Evolutionary conservation across 1,140 invertebrate genomes (phyloP).

Genomic region (Zophobas morio): DNA sequence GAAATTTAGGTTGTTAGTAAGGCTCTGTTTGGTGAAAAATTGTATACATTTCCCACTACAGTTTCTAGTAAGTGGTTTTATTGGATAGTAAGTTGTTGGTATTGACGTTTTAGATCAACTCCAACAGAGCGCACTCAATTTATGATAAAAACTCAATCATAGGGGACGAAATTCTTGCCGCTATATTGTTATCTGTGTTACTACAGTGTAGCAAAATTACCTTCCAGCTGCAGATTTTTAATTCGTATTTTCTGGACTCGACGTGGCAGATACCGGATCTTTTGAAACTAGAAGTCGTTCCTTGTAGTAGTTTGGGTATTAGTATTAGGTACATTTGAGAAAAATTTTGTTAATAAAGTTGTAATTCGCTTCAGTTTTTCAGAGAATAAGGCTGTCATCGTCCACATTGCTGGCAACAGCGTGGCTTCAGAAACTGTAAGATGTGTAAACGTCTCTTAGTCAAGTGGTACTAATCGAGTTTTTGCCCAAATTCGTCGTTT

Average conservation of each 20-base stretch:
- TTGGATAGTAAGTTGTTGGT: background rate
- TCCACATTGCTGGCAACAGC: slow-evolving; percentile 71
- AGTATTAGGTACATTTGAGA: slow-evolving; percentile 68
- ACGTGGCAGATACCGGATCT: slow-evolving; percentile 72
- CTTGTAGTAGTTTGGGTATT: slow-evolving; percentile 72
- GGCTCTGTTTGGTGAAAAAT: slow-evolving; percentile 71
- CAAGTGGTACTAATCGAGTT: background rate
- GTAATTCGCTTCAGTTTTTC: slow-evolving; percentile 68
- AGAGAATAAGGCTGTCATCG: slow-evolving; percentile 71
- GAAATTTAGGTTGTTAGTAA: slow-evolving; percentile 71
- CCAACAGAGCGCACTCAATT: slow-evolving; percentile 43
- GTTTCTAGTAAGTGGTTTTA: slow-evolving; percentile 67
- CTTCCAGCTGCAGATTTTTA: slow-evolving; percentile 72
- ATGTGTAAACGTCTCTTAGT: background rate
- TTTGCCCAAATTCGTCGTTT: background rate
- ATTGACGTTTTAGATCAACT: slow-evolving; percentile 46
- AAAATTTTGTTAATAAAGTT: background rate
- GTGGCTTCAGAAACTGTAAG: slow-evolving; percentile 74
- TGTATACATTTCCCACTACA: slow-evolving; percentile 72
- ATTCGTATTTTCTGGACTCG: slow-evolving; percentile 72
- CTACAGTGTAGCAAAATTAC: slow-evolving; percentile 71
- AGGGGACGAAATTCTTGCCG: slow-evolving; percentile 73
- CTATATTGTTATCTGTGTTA: slow-evolving; percentile 74
- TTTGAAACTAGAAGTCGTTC: slow-evolving; percentile 70
- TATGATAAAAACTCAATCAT: slow-evolving; percentile 60